Conservation (phyloP, 2,113 vertebrate genomes). For the Psophia crepitans region DNA sequence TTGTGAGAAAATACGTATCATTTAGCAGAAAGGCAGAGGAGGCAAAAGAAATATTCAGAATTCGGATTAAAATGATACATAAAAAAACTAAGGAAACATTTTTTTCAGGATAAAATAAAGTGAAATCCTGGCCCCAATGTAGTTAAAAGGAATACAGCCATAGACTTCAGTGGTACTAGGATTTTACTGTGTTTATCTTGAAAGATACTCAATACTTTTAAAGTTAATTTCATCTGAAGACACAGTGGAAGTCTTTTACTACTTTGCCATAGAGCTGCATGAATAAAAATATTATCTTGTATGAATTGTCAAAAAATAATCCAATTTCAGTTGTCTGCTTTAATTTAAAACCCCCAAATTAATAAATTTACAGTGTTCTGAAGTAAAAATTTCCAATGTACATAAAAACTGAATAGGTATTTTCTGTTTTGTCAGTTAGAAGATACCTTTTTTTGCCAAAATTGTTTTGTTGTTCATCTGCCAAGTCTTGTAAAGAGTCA, state of each 20-base stretch:
- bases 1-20: not conserved
- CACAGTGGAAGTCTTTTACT: not conserved
- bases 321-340: not conserved
- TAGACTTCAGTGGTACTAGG: not conserved
- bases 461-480: not conserved
- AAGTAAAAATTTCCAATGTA: not conserved
- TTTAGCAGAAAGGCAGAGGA: not conserved
- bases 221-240: not conserved
- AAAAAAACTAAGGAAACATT: not conserved
- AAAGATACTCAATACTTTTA: not conserved
- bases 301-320: not conserved
- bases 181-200: not conserved
- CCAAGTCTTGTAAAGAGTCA: not conserved
- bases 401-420: not conserved
- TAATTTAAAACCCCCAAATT: not conserved
- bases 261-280: not conserved
- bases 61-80: not conserved
- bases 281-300: not conserved
- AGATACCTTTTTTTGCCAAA: not conserved
- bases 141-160: not conserved
- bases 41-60: not conserved
- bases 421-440: not conserved
- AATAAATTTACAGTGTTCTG: not conserved
- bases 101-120: not conserved
- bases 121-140: not conserved